phyloP scores from a whole-genome alignment of 1,140 invertebrate genomes.

The Drosophila elegans region DNA sequence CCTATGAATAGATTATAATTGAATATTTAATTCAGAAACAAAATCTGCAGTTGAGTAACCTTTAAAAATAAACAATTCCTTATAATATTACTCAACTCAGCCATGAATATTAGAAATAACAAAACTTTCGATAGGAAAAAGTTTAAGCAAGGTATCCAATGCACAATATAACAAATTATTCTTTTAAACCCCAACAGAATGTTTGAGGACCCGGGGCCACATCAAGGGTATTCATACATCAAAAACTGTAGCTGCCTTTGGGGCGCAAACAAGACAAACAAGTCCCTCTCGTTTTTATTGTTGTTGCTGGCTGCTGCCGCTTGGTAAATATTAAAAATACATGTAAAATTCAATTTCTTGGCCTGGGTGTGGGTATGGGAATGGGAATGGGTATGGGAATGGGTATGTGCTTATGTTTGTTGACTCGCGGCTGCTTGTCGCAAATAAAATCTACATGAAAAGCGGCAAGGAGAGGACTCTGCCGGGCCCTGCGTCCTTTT shows the following conservation, averaged over 20 bases:
- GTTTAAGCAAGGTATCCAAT: neutral
- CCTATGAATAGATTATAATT: neutral
- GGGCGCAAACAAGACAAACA: constrained; percentile 50
- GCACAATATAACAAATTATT: neutral
- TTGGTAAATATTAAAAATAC: constrained; percentile 78
- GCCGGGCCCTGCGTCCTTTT: constrained; percentile 1
- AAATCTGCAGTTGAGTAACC: too few relatives aligned
- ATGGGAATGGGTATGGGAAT: neutral
- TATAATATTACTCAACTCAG: neutral
- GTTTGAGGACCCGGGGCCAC: constrained; percentile 16
- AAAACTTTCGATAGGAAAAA: neutral
- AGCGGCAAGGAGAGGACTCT: constrained; percentile 33
- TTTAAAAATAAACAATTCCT: neutral
- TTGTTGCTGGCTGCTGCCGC: constrained; percentile 47
- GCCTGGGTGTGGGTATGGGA: constrained; percentile 31
- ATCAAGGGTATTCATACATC: constrained; percentile 48
- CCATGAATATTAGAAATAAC: neutral
- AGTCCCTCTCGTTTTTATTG: constrained; percentile 46
- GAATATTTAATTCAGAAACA: neutral
- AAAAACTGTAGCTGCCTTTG: constrained; percentile 55
- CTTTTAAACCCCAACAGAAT: constrained; percentile 2
- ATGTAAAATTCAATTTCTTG: constrained; percentile 82
- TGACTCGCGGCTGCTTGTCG: constrained; percentile 75
- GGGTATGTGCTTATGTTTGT: constrained; percentile 62
- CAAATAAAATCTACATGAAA: constrained; percentile 82